These are phyloP conservation scores for Macquaria australasica DNA, from an alignment of 2,113 vertebrate genomes.

Conservation along the genomic window DNA sequence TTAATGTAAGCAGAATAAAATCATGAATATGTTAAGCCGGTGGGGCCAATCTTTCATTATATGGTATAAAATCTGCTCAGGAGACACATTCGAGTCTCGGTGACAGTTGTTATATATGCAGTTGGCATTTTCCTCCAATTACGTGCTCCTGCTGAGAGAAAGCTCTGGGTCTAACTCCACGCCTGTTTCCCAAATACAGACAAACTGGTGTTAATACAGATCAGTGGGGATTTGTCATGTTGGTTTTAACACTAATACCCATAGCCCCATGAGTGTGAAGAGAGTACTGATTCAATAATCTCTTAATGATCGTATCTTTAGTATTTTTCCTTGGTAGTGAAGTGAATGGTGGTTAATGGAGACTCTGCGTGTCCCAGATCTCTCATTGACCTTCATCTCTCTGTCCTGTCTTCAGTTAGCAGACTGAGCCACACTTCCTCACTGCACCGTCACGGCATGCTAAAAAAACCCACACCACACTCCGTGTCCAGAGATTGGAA, in stretches of 20 bases:
- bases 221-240: constrained; percentile 36
- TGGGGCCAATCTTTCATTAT: constrained; percentile 23
- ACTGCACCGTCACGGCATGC: not conserved
- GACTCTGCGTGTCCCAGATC: not conserved
- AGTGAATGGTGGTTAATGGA: not conserved
- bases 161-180: constrained; percentile 10
- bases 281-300: constrained; percentile 8
- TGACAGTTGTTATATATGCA: constrained; percentile 23
- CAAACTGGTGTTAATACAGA: constrained; percentile 31
- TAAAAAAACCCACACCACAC: not conserved
- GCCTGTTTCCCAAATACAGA: constrained; percentile 23
- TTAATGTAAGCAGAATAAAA: not conserved
- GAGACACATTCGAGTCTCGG: constrained; percentile 27
- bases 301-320: constrained; percentile 8
- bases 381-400: constrained; percentile 47
- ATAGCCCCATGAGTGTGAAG: not conserved
- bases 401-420: constrained; percentile 27
- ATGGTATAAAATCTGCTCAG: constrained; percentile 15
- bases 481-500: not conserved
- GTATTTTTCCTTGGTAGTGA: constrained; percentile 15
- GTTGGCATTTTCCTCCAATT: constrained; percentile 31
- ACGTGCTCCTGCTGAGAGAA: constrained; percentile 27
- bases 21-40: not conserved
- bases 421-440: not conserved
- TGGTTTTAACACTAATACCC: constrained; percentile 18